These are phyloP conservation scores for Pluvialis apricaria DNA, from an alignment of 2,113 vertebrate genomes.

Conservation along the genomic window DNA sequence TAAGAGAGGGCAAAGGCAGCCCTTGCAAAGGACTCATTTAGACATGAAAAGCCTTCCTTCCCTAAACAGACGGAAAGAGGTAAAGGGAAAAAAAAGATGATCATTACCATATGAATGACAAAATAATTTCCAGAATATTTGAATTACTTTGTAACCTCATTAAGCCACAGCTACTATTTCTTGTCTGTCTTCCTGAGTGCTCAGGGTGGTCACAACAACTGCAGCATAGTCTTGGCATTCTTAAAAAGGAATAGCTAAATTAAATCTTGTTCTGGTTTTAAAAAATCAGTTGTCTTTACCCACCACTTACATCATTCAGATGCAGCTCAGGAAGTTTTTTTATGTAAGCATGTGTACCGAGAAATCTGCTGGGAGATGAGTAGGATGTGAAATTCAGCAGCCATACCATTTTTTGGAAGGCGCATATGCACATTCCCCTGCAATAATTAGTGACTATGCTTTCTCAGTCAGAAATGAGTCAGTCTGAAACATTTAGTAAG, in stretches of 20 bases:
- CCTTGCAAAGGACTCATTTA: neutral
- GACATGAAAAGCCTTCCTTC: neutral
- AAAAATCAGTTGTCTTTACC: neutral
- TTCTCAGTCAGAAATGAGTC: constrained; percentile 47
- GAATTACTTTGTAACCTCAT: neutral
- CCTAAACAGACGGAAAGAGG: neutral
- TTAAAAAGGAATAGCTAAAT: neutral
- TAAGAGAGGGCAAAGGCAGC: neutral
- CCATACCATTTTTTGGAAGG: constrained; percentile 25
- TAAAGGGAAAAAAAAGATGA: neutral
- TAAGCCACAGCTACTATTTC: neutral
- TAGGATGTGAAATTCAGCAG: constrained; percentile 53
- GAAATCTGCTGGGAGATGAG: constrained; percentile 29
- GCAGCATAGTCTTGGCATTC: neutral
- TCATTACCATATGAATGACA: neutral
- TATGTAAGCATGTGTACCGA: neutral
- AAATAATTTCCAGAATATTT: neutral
- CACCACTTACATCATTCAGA: constrained; percentile 25
- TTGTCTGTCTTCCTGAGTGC: neutral
- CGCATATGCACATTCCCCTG: neutral
- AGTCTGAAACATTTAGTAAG: neutral
- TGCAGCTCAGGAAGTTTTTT: neutral
- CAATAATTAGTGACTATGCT: constrained; percentile 14
- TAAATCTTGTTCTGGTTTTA: neutral
- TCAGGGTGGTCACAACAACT: neutral